A percentile compares a stretch with the other conserved stretches of the same genome.
Evolutionary conservation across 2,888 invertebrate genomes (phyloP).

Genomic region (Heliconius aoede): DNA sequence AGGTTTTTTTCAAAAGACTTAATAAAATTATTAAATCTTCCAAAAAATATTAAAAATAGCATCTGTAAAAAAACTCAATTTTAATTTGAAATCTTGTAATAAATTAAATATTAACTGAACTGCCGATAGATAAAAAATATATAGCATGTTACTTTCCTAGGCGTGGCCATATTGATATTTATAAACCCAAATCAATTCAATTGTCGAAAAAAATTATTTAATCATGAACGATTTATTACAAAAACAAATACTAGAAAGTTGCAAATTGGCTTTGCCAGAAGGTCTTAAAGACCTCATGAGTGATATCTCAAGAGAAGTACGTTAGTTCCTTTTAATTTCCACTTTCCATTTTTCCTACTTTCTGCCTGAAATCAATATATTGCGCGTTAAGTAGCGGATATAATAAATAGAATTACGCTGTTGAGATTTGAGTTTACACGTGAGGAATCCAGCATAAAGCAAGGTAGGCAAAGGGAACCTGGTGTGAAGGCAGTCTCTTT

Average conservation of each 20-base stretch:
- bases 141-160: neutral
- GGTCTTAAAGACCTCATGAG: conserved; percentile 88
- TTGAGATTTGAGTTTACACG: too few species aligned
- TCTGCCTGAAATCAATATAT: neutral
- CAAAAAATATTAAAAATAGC: too few species aligned
- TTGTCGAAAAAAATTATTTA: neutral
- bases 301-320: conserved; percentile 89
- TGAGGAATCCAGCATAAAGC: too few species aligned
- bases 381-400: neutral
- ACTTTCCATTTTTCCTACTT: neutral
- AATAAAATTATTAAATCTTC: too few species aligned
- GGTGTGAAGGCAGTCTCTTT: too few species aligned
- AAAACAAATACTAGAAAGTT: conserved; percentile 59
- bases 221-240: conserved; percentile 60
- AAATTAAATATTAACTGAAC: neutral
- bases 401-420: too few species aligned
- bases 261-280: conserved; percentile 81
- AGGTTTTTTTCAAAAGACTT: too few species aligned
- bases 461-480: too few species aligned
- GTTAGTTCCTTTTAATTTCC: conserved; percentile 29
- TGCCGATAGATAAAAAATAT: neutral
- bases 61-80: neutral
- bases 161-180: neutral
- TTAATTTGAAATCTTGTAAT: neutral
- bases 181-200: neutral